phyloP scores from a whole-genome alignment of 2,888 invertebrate species.

The Eustalomyia histrio region DNA sequence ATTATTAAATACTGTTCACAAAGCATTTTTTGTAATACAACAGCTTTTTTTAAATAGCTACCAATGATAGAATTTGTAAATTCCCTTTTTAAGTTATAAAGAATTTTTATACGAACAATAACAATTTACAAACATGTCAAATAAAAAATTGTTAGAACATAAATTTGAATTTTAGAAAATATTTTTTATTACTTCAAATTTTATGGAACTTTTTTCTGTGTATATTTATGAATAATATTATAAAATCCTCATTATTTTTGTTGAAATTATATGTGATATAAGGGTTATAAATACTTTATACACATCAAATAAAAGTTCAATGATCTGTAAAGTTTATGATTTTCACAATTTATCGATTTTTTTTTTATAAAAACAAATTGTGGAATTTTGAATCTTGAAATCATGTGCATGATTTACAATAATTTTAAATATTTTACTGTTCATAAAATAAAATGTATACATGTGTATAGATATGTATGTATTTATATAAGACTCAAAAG shows the following conservation, averaged over 20 bases:
- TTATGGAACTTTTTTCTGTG: too few species aligned
- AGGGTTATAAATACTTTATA: background rate
- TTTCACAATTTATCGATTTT: background rate
- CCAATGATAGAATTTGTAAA: too few species aligned
- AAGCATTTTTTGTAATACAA: too few species aligned
- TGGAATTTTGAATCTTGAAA: background rate
- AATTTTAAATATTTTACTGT: background rate
- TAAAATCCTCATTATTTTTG: background rate
- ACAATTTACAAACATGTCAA: too few species aligned
- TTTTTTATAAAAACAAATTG: background rate
- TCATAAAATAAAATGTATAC: background rate
- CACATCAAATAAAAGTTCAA: background rate
- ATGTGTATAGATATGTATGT: background rate
- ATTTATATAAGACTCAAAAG: background rate
- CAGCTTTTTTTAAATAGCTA: too few species aligned
- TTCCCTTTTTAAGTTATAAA: too few species aligned
- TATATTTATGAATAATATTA: background rate
- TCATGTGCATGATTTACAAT: background rate
- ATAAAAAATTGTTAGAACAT: too few species aligned
- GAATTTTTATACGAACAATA: too few species aligned
- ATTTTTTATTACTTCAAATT: too few species aligned
- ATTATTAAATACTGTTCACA: too few species aligned
- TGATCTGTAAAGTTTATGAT: conserved; percentile 1
- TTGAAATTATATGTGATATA: background rate
- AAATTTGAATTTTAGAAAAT: too few species aligned